Evolutionary conservation across 2,888 invertebrate genomes (phyloP).

Genomic region (Archips crataeganus): DNA sequence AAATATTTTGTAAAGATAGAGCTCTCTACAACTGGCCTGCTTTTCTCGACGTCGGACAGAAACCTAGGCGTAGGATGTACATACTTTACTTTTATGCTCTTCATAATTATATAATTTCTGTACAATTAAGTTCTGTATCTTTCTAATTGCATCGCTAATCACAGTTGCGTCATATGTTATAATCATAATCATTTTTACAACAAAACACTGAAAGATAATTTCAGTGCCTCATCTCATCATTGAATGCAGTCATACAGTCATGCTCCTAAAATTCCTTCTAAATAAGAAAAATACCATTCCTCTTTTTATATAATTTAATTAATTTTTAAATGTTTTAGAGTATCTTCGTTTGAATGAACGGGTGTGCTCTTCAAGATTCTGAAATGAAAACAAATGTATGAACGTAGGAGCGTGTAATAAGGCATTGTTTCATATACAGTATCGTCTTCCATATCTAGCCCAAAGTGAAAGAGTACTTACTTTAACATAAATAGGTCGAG

Average conservation of each 20-base stretch:
- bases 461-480: slow-evolving; percentile 55
- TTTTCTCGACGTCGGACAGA: not conserved
- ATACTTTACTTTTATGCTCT: slow-evolving; percentile 30
- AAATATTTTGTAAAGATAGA: not conserved
- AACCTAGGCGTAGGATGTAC: slow-evolving; percentile 10
- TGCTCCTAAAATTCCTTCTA: not conserved
- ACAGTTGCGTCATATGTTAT: not conserved
- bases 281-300: not conserved
- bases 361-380: slow-evolving; percentile 62
- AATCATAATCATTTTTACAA: not conserved
- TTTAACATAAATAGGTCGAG: slow-evolving; percentile 68
- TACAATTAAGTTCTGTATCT: slow-evolving; percentile 31
- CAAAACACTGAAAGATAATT: not conserved
- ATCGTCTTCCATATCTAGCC: not conserved
- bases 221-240: not conserved
- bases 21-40: not conserved
- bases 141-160: slow-evolving; percentile 28
- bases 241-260: not conserved
- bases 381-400: slow-evolving; percentile 43
- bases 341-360: slow-evolving; percentile 38
- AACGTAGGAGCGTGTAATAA: not conserved
- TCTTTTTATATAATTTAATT: not conserved
- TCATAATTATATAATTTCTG: slow-evolving; percentile 22
- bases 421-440: not conserved
- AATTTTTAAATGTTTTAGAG: slow-evolving; percentile 25